These are phyloP conservation scores for Sebastes minor DNA, from an alignment of 2,797 vertebrate genomes.

Conservation along the genomic window DNA sequence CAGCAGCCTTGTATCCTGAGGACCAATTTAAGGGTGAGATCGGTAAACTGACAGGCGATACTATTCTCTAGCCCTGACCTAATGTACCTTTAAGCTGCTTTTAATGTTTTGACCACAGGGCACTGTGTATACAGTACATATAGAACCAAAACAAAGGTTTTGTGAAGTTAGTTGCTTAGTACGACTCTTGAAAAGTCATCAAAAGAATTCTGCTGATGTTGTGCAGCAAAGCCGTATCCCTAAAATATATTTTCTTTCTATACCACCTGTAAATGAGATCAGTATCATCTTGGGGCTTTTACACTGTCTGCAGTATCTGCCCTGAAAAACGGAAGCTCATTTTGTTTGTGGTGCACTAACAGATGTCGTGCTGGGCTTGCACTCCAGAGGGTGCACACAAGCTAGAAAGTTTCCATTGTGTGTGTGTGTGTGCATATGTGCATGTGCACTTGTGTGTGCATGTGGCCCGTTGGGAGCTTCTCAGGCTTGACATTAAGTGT, in stretches of 20 bases:
- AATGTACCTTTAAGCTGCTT: neutral
- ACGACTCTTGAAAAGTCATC: neutral
- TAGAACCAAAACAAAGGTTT: neutral
- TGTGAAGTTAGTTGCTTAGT: neutral
- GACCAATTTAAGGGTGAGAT: neutral
- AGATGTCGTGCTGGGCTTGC: conserved; percentile 34
- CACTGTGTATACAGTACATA: neutral
- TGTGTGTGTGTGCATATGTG: neutral
- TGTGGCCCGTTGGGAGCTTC: neutral
- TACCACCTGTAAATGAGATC: neutral
- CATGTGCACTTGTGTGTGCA: neutral
- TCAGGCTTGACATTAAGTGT: conserved; percentile 27
- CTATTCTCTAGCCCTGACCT: neutral
- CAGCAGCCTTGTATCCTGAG: neutral
- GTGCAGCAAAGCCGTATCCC: neutral
- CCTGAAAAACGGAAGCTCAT: conserved; percentile 30
- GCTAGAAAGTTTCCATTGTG: conserved; percentile 21
- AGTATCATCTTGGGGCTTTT: neutral
- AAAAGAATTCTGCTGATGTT: neutral
- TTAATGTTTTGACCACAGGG: neutral
- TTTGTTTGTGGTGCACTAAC: conserved; percentile 39
- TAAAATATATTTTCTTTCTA: neutral
- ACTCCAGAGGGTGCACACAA: conserved; percentile 10
- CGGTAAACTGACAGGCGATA: neutral
- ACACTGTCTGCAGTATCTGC: conserved; percentile 12